Percentiles rank a stretch among this genome's conserved stretches.
phyloP scores from a whole-genome alignment of 30 jellyfish, hydroid and myxozoan species.

The Rhopilema esculentum region DNA sequence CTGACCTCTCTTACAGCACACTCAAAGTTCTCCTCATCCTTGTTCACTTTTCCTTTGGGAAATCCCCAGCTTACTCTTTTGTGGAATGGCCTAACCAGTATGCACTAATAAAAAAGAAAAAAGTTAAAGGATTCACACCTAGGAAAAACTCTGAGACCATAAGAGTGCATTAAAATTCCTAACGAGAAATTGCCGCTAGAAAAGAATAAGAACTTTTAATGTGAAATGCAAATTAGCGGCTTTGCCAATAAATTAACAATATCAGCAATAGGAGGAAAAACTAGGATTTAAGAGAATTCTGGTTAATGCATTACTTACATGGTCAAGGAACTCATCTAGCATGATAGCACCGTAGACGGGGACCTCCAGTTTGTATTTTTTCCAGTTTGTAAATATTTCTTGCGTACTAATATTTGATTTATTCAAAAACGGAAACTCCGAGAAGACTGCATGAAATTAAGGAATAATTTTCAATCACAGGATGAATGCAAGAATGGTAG shows the following conservation, averaged over 20 bases:
- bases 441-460: constrained; percentile 42
- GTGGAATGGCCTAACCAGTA: constrained; percentile 89
- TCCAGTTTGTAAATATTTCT: constrained; percentile 85
- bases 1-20: constrained; percentile 96
- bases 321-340: constrained; percentile 76
- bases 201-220: too few species aligned
- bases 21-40: constrained; percentile 82
- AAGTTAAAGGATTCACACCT: not conserved
- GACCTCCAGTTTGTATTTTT: constrained; percentile 86
- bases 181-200: too few species aligned
- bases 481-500: not conserved
- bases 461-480: constrained; percentile 2
- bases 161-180: too few species aligned
- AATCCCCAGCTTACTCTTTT: constrained; percentile 97
- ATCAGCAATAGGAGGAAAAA: too few species aligned
- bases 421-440: constrained; percentile 81
- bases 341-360: constrained; percentile 98
- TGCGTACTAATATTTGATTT: constrained; percentile 54
- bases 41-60: constrained; percentile 97
- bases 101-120: constrained; percentile 49
- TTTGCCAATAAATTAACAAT: too few species aligned
- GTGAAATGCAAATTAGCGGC: too few species aligned
- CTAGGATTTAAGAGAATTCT: too few species aligned
- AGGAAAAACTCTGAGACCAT: too few species aligned
- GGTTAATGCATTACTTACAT: constrained; percentile 71